phyloP scores from a whole-genome alignment of 2,797 vertebrate genomes.

The Todus mexicanus region DNA sequence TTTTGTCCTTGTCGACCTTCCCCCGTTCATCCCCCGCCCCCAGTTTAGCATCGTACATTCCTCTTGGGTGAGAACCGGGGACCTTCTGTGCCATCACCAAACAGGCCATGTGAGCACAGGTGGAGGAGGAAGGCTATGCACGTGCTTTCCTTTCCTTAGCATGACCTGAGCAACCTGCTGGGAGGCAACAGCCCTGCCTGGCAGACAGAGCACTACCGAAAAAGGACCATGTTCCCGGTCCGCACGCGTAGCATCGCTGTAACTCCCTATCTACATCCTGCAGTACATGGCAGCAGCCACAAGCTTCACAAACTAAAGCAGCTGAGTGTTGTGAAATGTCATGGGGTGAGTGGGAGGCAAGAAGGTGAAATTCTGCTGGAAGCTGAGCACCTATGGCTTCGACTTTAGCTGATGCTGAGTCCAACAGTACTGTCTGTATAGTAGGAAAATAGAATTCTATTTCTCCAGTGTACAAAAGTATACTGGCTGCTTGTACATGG shows the following conservation, averaged over 20 bases:
- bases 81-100: background rate
- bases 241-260: background rate
- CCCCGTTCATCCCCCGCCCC: background rate
- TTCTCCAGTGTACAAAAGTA: conserved; percentile 25
- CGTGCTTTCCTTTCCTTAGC: background rate
- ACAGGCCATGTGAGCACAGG: background rate
- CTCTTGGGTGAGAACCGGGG: background rate
- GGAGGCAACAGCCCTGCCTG: background rate
- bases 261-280: background rate
- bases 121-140: background rate
- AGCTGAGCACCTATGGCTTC: conserved; percentile 43
- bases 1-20: background rate
- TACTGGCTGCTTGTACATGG: background rate
- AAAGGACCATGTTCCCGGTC: background rate
- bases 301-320: conserved; percentile 3
- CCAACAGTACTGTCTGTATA: conserved; percentile 13
- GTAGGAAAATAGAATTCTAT: conserved; percentile 29
- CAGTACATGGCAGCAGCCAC: background rate
- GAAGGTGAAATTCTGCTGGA: conserved; percentile 26
- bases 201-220: background rate
- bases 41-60: background rate
- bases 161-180: background rate
- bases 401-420: conserved; percentile 30
- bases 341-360: background rate
- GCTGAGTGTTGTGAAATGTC: background rate